These are phyloP conservation scores for Melopsittacus undulatus DNA, from an alignment of 2,797 vertebrate genomes.

Conservation along the genomic window DNA sequence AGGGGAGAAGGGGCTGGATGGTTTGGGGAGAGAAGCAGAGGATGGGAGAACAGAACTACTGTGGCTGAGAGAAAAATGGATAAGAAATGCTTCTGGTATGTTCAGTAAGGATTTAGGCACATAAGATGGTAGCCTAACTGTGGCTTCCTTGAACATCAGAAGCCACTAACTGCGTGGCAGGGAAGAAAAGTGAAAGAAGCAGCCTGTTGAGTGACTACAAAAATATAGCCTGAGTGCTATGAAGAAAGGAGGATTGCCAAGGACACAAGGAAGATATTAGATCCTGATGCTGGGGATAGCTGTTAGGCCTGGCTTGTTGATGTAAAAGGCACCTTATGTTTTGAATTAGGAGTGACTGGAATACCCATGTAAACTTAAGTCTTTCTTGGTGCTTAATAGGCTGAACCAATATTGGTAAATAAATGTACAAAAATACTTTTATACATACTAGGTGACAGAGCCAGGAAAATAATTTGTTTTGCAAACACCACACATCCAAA, in stretches of 20 bases:
- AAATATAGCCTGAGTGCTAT: neutral
- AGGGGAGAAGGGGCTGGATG: neutral
- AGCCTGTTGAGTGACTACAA: neutral
- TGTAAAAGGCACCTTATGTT: neutral
- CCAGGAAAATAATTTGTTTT: slow-evolving; percentile 29
- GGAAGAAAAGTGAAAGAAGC: neutral
- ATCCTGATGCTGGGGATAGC: neutral
- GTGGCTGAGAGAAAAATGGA: neutral
- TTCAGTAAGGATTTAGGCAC: neutral
- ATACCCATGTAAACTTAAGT: neutral
- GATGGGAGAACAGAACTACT: neutral
- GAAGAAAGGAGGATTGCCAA: neutral
- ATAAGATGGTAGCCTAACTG: neutral
- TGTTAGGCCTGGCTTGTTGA: neutral
- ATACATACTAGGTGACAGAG: neutral
- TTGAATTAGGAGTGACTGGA: neutral
- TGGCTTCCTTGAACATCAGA: neutral
- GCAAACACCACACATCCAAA: neutral
- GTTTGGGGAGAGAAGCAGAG: neutral
- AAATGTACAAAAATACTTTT: slow-evolving; percentile 3
- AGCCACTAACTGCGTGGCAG: neutral
- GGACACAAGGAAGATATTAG: neutral
- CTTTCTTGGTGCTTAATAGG: neutral
- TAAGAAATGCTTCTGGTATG: neutral
- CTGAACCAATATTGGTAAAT: neutral